Percentiles rank a stretch among this genome's conserved stretches.
phyloP scores from a whole-genome alignment of 2,888 invertebrate genomes.

The Allophyes oxyacanthae region DNA sequence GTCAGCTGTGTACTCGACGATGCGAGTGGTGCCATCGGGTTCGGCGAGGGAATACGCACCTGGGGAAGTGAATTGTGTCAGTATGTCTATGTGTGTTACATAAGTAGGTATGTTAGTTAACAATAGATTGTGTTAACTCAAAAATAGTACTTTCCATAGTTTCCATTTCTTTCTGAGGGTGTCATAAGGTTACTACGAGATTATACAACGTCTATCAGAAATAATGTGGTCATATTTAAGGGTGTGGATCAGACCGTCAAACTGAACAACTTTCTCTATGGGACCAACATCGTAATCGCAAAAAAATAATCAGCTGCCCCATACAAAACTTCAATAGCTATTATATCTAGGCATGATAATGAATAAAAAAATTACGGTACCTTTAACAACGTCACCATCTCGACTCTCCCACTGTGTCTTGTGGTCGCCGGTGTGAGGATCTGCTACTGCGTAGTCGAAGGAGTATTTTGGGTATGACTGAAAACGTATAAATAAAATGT shows the following conservation, averaged over 20 bases:
- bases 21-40: constrained; percentile 85
- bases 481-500: constrained; percentile 50
- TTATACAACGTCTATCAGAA: too few species aligned
- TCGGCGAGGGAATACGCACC: constrained; percentile 87
- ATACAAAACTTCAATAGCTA: too few species aligned
- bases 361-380: constrained; percentile 57
- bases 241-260: too few species aligned
- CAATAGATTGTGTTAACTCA: too few species aligned
- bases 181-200: too few species aligned
- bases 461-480: constrained; percentile 90
- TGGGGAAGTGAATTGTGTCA: constrained; percentile 50
- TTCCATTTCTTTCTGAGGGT: too few species aligned
- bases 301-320: too few species aligned
- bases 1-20: constrained; percentile 87
- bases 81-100: not conserved
- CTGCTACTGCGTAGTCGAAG: constrained; percentile 90
- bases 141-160: too few species aligned
- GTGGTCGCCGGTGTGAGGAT: constrained; percentile 90
- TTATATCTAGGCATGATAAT: too few species aligned
- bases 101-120: not conserved
- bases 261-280: too few species aligned
- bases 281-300: too few species aligned
- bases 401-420: constrained; percentile 90
- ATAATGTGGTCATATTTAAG: too few species aligned
- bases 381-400: constrained; percentile 90